A percentile compares a stretch with the other conserved stretches of the same genome.
These are phyloP conservation scores for Drosophila lacertosa DNA, from an alignment of 1,140 invertebrate species.

Conservation along the genomic window DNA sequence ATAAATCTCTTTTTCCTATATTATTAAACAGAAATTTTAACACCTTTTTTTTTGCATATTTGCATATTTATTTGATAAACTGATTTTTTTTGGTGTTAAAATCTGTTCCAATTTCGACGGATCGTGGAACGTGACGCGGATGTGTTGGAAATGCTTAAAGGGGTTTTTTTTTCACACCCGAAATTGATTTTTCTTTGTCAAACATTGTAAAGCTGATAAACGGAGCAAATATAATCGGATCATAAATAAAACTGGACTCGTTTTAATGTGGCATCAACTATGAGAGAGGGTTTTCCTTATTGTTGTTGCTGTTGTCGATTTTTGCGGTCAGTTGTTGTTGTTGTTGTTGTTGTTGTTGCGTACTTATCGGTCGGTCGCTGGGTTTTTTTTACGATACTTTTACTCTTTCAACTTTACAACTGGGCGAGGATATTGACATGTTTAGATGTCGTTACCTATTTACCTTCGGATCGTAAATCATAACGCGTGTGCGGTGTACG, in stretches of 20 bases:
- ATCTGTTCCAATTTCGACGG: slow-evolving; percentile 44
- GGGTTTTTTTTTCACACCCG: slow-evolving; percentile 35
- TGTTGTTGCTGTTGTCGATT: slow-evolving; percentile 19
- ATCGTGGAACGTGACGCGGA: slow-evolving; percentile 45
- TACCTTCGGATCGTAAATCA: slow-evolving; percentile 77
- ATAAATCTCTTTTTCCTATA: no score
- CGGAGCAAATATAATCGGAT: slow-evolving; percentile 45
- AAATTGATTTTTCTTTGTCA: slow-evolving; percentile 75
- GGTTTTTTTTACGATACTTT: slow-evolving; percentile 77
- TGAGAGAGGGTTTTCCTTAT: slow-evolving; percentile 7
- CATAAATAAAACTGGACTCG: slow-evolving; percentile 34
- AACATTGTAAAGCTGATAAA: slow-evolving; percentile 52
- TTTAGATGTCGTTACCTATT: slow-evolving; percentile 82
- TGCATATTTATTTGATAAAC: slow-evolving; percentile 3
- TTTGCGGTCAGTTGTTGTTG: slow-evolving; percentile 29
- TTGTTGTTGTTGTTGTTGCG: slow-evolving; percentile 40
- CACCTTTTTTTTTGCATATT: not conserved
- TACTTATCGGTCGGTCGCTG: slow-evolving; percentile 67
- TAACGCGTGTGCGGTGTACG: slow-evolving; percentile 68
- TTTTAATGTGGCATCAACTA: slow-evolving; percentile 64
- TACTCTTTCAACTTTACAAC: slow-evolving; percentile 80
- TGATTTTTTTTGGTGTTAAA: not conserved
- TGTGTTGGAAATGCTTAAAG: slow-evolving; percentile 10
- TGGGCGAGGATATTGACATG: slow-evolving; percentile 78
- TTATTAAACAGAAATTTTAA: no score